Base-by-base conservation (phyloP, 2,888 invertebrate genomes). In the Epiblema foenella region DNA sequence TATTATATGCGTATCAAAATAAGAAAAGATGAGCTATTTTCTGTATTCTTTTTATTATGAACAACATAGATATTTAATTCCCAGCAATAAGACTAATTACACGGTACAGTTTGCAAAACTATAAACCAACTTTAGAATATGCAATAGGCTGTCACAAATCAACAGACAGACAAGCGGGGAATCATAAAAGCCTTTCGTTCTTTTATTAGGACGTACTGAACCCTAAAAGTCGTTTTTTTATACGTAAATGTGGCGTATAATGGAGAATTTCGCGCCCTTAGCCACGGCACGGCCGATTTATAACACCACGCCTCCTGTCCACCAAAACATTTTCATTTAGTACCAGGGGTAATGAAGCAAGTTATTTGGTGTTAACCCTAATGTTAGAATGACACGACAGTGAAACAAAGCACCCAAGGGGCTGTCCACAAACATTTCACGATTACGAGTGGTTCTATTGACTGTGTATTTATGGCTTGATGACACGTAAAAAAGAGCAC, bases 291-390 rank as follows among this genome's bases (percentile, higher is more conserved):
- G 69, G 75, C 77, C 75, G 77, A 85, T 87, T 86, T 86, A 86
- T 85, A 77, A 75, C 75, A 75, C 79, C 81, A 81, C 86, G 83
- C 87, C 86, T 77, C 78, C 75, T 79, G 80, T 80, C 82, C 76
- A 80, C 80, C 79, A 83, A 82, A 81, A 88, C 87, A 80, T 87
- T 87, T 88, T 87, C 86, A 87, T 89, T 89, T 86, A 85, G 88
- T 85, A 84, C 86, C 85, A 80, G 77, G 79, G 82, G 83, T 83
- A 87, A 85, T 86, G 87, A 86, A 83, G 83, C 79, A 78, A 78
- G 83, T 82, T 85, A 85, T 84, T 85, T 57, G 83, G 85, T 83
- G 85, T 85, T 85, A 85, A 83, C 83, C 83, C 83, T 89, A 89
- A 90, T 89, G 88, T 80, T 79, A 78, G 83, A 85, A 87, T 87